Percentiles rank a stretch among this genome's conserved stretches.
phyloP scores from a whole-genome alignment of 2,888 invertebrate species.

The Lycocerus yunnanus region DNA sequence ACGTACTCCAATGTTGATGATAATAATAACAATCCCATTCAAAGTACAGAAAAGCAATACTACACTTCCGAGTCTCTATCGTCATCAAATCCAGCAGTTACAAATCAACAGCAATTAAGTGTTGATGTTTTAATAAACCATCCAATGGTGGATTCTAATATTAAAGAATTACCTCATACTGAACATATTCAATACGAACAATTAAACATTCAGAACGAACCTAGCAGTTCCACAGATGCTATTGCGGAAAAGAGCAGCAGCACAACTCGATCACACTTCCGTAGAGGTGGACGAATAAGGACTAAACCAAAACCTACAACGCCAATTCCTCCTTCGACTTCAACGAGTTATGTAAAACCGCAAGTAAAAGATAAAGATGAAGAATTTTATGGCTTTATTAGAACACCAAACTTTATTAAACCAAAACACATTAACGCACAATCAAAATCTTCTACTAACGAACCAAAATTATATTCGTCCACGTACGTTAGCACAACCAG shows the following conservation, averaged over 20 bases:
- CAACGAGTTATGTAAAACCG: conserved; percentile 35
- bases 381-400: conserved; percentile 59
- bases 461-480: conserved; percentile 30
- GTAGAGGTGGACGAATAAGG: conserved; percentile 38
- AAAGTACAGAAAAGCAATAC: background rate
- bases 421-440: conserved; percentile 13
- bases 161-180: conserved; percentile 26
- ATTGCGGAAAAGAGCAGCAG: conserved; percentile 34
- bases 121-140: conserved; percentile 41
- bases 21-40: background rate
- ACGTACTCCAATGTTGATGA: background rate
- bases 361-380: conserved; percentile 46
- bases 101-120: conserved; percentile 29
- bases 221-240: conserved; percentile 34
- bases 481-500: conserved; percentile 34
- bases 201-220: conserved; percentile 36
- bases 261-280: conserved; percentile 26
- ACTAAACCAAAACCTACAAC: conserved; percentile 37
- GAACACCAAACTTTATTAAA: conserved; percentile 54
- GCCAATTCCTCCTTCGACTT: conserved; percentile 34
- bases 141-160: conserved; percentile 21
- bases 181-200: conserved; percentile 28
- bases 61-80: conserved; percentile 8
- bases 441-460: conserved; percentile 5
- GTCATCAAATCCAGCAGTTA: background rate